phyloP scores from a whole-genome alignment of 2,888 invertebrate genomes.

The Oligia fasciuncula region DNA sequence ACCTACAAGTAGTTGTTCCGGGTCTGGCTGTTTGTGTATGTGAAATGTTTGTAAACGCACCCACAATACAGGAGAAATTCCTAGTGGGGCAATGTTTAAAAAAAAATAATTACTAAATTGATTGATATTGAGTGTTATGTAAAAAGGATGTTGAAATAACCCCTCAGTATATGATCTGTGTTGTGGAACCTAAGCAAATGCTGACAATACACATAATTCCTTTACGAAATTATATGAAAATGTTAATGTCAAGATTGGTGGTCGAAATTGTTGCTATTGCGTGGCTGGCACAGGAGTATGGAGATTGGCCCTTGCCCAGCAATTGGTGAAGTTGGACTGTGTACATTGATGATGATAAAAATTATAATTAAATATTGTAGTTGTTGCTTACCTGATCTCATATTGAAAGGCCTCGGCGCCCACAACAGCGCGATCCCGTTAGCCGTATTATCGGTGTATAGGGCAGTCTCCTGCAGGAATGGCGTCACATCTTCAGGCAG shows the following conservation, averaged over 20 bases:
- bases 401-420: slow-evolving; percentile 99
- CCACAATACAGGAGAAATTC: no score
- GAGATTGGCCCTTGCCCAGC: background rate
- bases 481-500: slow-evolving; percentile 97
- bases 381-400: slow-evolving; percentile 93
- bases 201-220: background rate
- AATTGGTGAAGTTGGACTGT: no score
- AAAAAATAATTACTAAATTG: slow-evolving; percentile 8
- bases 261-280: background rate
- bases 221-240: background rate
- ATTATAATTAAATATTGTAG: background rate
- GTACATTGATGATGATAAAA: background rate
- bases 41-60: no score
- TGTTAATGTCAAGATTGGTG: background rate
- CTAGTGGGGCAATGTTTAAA: no score
- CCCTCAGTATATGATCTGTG: background rate
- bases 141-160: background rate
- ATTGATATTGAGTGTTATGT: background rate
- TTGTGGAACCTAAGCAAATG: background rate
- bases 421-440: slow-evolving; percentile 99
- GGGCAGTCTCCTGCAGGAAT: slow-evolving; percentile 97
- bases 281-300: background rate
- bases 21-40: no score
- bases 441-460: slow-evolving; percentile 99
- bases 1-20: no score